Conservation (phyloP, 1,140 invertebrate species). For the Scaptodrosophila lebanonensis region DNA sequence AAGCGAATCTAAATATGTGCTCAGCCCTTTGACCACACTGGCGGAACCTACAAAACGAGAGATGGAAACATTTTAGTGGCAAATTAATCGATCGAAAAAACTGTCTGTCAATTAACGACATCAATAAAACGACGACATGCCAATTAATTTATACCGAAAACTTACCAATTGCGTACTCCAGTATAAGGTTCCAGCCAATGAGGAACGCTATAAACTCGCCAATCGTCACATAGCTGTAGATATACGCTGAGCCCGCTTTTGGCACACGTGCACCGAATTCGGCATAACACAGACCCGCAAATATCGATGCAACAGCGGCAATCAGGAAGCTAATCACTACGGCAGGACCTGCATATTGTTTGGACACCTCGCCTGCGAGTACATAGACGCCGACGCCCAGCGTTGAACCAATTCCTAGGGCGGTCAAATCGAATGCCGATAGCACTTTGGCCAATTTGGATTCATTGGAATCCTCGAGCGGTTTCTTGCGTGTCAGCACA, state of each 20-base stretch:
- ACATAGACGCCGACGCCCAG: constrained; percentile 96
- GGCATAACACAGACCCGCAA: constrained; percentile 92
- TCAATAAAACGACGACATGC: constrained; percentile 35
- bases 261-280: constrained; percentile 93
- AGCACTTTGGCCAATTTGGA: constrained; percentile 87
- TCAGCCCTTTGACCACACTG: constrained; percentile 94
- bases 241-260: constrained; percentile 90
- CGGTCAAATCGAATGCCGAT: constrained; percentile 86
- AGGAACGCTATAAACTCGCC: constrained; percentile 88
- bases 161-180: constrained; percentile 93
- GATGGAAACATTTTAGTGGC: constrained; percentile 1
- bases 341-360: constrained; percentile 89
- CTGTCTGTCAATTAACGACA: constrained; percentile 43
- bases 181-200: constrained; percentile 92
- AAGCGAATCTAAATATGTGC: constrained; percentile 91
- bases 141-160: constrained; percentile 36
- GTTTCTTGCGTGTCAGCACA: constrained; percentile 66
- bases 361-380: constrained; percentile 91
- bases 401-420: constrained; percentile 90
- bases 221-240: constrained; percentile 92
- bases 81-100: constrained; percentile 16
- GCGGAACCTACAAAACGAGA: constrained; percentile 83
- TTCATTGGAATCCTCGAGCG: constrained; percentile 70
- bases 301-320: constrained; percentile 91
- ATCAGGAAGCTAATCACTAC: constrained; percentile 92